A percentile compares a stretch with the other conserved stretches of the same genome.
These are phyloP conservation scores for Crocuta crocuta DNA, from an alignment of 2,113 vertebrate species.

Conservation along the genomic window DNA sequence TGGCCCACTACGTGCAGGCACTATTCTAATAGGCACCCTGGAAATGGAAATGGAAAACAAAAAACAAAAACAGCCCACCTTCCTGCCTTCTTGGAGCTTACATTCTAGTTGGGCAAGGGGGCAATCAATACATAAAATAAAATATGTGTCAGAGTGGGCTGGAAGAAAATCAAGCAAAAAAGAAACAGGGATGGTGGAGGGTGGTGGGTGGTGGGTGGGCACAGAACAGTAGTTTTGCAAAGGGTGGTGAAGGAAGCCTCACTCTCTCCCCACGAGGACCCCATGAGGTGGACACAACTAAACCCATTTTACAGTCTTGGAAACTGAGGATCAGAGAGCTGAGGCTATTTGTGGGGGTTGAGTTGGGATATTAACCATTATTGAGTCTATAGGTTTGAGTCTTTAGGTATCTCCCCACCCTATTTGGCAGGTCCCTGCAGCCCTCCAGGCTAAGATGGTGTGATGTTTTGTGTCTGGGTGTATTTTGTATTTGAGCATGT, in stretches of 20 bases:
- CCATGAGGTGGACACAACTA: accelerated
- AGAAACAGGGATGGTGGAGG: not conserved
- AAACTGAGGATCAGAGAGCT: not conserved
- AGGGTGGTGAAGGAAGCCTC: not conserved
- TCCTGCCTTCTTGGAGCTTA: not conserved
- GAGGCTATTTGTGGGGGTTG: not conserved
- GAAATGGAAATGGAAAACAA: not conserved
- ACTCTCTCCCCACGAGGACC: not conserved
- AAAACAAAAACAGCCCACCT: not conserved
- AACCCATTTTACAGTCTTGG: not conserved
- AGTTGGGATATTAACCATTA: not conserved
- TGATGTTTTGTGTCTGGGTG: not conserved
- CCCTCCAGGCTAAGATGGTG: not conserved
- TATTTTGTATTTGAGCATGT: accelerated
- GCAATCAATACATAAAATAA: not conserved
- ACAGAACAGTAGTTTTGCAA: not conserved
- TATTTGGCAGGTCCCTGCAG: not conserved
- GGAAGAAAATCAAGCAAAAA: not conserved
- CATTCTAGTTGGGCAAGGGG: not conserved
- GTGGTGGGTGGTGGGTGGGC: accelerated
- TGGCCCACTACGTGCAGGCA: not conserved
- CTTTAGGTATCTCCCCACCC: not conserved
- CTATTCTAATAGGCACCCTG: not conserved
- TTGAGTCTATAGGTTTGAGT: not conserved
- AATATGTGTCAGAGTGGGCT: not conserved